Conservation (phyloP, 2,113 vertebrate species). For the Origma solitaria region DNA sequence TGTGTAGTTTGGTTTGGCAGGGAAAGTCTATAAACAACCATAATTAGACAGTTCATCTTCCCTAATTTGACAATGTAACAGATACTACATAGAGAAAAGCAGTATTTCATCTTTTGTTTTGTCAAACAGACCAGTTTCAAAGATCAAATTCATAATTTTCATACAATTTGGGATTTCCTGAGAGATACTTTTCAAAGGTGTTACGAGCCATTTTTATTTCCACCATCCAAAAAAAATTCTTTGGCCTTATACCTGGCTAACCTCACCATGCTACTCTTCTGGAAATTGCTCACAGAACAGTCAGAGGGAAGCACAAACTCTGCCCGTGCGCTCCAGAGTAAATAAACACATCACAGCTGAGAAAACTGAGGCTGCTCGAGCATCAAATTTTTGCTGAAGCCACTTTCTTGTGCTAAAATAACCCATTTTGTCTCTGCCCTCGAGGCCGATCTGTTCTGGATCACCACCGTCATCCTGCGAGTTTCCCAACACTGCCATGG, state of each 20-base stretch:
- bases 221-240: slow-evolving; percentile 59
- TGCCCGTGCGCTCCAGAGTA: not conserved
- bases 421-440: not conserved
- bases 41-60: slow-evolving; percentile 61
- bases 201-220: slow-evolving; percentile 62
- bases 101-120: slow-evolving; percentile 34
- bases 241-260: slow-evolving; percentile 66
- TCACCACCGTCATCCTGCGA: not conserved
- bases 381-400: not conserved
- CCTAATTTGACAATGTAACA: slow-evolving; percentile 49
- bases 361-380: slow-evolving; percentile 6
- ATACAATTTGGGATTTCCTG: slow-evolving; percentile 39
- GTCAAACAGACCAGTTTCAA: slow-evolving; percentile 14
- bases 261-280: slow-evolving; percentile 76
- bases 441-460: not conserved
- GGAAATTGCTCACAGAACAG: slow-evolving; percentile 23
- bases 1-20: slow-evolving; percentile 59
- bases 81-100: slow-evolving; percentile 11
- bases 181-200: slow-evolving; percentile 9
- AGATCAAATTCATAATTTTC: slow-evolving; percentile 4
- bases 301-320: not conserved
- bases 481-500: not conserved
- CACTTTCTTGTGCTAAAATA: not conserved
- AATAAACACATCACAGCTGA: not conserved
- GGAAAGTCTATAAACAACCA: slow-evolving; percentile 59